Base-by-base conservation (phyloP, 2,797 vertebrate genomes). In the Coregonus suidteri region DNA sequence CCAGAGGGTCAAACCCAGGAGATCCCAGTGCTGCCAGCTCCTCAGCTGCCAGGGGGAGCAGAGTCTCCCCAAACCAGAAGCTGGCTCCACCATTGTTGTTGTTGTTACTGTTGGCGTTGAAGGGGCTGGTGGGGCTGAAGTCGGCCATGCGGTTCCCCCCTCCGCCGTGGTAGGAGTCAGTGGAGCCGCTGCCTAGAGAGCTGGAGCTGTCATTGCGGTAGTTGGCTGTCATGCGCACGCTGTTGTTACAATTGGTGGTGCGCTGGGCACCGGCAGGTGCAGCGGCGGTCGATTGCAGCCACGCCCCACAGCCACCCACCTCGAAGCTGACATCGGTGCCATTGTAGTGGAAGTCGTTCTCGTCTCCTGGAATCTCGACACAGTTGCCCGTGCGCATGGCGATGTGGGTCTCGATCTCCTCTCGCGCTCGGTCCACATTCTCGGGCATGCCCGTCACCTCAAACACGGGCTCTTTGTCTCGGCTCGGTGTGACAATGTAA, bases 121-220 rank as follows among this genome's bases (percentile, higher is more conserved):
- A 97, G 0, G 94, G 93, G 83, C 96, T 96, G 7, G 96, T 96
- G 0, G 97, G 97, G 87, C 97, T 98, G 84, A 98, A 96, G 82
- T 98, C 97, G 3, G 96, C 95, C 93, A 96, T 92, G 59, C 94
- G 93, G 89, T 95, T 97, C 75, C 93, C 94, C 76, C 94, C 95
- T 62, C 91, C 93, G 85, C 96, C 93, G 41, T 97, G 95, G 88
- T 95, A 96, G 15, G 97, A 98, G 87, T 98, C 97, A 0, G 95
- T 97, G 75, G 97, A 97, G 84, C 96, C 97, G 14, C 97, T 98
- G 81, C 96, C 97, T 71, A 98, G 91, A 54, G 97, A 99, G 85
- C 97, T 98, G 86, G 97, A 98, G 86, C 97, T 99, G 92, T 98
- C 96, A 0, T 98, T 98, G 83, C 96, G 95, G 68, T 96, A 98